These are phyloP conservation scores for Gymnothorax javanicus DNA, from an alignment of 2,797 vertebrate genomes.

Conservation along the genomic window DNA sequence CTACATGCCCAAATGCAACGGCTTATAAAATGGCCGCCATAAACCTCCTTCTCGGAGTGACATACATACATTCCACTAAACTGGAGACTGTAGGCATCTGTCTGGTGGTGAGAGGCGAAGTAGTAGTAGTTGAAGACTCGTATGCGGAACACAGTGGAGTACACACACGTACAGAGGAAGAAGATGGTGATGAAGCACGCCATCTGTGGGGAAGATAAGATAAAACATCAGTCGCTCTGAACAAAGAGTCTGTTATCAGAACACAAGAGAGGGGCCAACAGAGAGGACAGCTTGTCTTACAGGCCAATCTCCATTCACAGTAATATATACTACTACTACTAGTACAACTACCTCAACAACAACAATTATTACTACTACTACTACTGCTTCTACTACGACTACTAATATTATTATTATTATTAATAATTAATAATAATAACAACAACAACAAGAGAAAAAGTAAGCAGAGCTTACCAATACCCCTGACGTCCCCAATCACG, in stretches of 20 bases:
- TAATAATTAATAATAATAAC: neutral
- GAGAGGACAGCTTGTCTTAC: neutral
- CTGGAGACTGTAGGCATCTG: slow-evolving; percentile 96
- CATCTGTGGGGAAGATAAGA: slow-evolving; percentile 75
- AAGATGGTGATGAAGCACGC: slow-evolving; percentile 97
- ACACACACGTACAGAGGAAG: slow-evolving; percentile 95
- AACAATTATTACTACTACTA: neutral
- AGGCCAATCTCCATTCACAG: neutral
- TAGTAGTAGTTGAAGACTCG: slow-evolving; percentile 98
- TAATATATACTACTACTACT: neutral
- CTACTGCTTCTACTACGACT: neutral
- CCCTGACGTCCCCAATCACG: too few species aligned
- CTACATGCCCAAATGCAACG: neutral
- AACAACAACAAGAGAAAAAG: neutral
- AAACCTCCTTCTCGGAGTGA: slow-evolving; percentile 36
- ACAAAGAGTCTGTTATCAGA: neutral
- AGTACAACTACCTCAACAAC: neutral
- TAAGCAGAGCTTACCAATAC: neutral
- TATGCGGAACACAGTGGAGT: slow-evolving; percentile 96
- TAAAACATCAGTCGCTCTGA: neutral
- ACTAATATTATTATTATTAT: too few species aligned
- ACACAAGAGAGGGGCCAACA: neutral
- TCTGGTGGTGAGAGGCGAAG: slow-evolving; percentile 95
- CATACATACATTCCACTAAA: slow-evolving; percentile 98
- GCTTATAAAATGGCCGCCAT: neutral